Base-by-base conservation (phyloP, 2,113 vertebrate species). In the Progne subis region DNA sequence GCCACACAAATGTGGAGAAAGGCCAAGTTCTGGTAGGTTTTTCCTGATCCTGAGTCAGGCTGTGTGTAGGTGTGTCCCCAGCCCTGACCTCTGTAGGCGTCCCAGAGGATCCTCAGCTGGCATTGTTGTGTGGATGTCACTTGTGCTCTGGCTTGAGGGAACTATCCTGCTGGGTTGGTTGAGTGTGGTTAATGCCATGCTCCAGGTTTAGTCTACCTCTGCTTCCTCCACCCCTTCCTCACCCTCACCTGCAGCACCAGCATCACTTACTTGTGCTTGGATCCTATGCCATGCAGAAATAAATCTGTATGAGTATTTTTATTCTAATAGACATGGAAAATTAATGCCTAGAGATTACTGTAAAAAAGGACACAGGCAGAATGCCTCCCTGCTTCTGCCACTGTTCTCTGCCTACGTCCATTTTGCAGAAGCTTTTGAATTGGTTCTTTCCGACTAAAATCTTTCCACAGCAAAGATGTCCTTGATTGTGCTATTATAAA, bases 401-500 rank as follows among this genome's bases (percentile, higher is more conserved):
- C 83, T 91, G 2, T 80, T 90, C 84, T 77, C 88, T 88, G 92
- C 70, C 79, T 46, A 32, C 74, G 84, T 39, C 75, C 88, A 46
- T 96, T 95, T 55, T 63, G 77, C 46, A 83, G 57, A 57, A 69
- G 92, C 65, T 81, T 93, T 90, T 69, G 83, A 52, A 87, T 86
- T 82, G 80, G 82, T 80, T 77, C 44, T 5, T 74, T 69, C 70
- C 68, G 56, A 84, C 87, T 84, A 90, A 91, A 89, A 90, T 89
- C 81, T 85, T 89, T 14, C 60, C 80, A 50, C 47, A 60, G 74
- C 60, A 39, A 94, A 82, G 43, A 82, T 68, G 19, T 56, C 57
- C 39, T 81, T 79, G 85, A 97, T 94, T 80, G 80, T 24, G 20
- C 69, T 89, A 69, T 87, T 94, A 67, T 85, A 64, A 39, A 94